Percentiles rank a stretch among this genome's conserved stretches.
These are phyloP conservation scores for Eunapius fragilis DNA, from an alignment of 37 sponge, comb jelly and placozoan genomes.

Conservation along the genomic window DNA sequence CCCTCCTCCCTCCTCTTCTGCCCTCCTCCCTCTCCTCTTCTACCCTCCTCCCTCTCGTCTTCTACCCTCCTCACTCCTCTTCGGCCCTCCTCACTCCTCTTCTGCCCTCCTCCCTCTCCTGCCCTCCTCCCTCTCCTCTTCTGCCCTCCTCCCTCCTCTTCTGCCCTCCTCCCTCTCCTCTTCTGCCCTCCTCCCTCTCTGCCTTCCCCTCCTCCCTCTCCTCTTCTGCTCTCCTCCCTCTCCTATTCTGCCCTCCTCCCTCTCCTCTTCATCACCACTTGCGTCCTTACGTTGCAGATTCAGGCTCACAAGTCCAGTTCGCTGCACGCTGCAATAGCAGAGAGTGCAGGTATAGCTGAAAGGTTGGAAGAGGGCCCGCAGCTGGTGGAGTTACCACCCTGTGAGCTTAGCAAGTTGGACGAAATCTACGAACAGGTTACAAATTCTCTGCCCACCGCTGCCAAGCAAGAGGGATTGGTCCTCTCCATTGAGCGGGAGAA, in stretches of 20 bases:
- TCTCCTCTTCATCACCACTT: slow-evolving; percentile 5
- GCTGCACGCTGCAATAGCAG: slow-evolving; percentile 12
- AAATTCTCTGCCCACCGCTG: slow-evolving; percentile 17
- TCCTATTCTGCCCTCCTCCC: background rate
- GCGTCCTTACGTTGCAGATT: slow-evolving; percentile 26
- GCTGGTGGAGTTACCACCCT: slow-evolving; percentile 86
- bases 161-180: background rate
- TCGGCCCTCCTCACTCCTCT: too few species aligned
- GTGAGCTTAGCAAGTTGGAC: slow-evolving; percentile 85
- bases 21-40: background rate
- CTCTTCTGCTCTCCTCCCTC: background rate
- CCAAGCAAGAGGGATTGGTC: slow-evolving; percentile 43
- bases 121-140: background rate
- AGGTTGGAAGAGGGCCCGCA: slow-evolving; percentile 33
- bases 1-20: background rate
- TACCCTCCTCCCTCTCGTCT: too few species aligned
- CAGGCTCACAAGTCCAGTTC: slow-evolving; percentile 46
- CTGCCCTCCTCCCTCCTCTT: background rate
- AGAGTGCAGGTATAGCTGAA: slow-evolving; percentile 58
- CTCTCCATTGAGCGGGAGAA: slow-evolving; percentile 73
- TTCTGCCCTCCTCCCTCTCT: background rate
- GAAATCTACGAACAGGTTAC: slow-evolving; percentile 70
- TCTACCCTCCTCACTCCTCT: too few species aligned
- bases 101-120: background rate
- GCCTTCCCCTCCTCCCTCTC: background rate